Conservation (phyloP, 1,140 invertebrate genomes). For the Zaprionus inermis region DNA sequence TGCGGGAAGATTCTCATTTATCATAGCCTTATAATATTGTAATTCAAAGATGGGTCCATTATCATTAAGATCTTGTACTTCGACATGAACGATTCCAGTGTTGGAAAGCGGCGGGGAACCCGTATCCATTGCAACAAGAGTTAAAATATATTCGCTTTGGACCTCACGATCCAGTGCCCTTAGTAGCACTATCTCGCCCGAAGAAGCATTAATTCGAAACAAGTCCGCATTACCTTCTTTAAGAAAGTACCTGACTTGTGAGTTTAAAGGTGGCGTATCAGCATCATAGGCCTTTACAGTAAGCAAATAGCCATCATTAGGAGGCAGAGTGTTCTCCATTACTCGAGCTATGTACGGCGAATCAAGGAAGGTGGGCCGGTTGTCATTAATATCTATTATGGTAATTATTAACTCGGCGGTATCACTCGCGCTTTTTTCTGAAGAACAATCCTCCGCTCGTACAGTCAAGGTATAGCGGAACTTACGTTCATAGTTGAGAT, state of each 20-base stretch:
- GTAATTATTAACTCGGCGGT: slow-evolving; percentile 88
- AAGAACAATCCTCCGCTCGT: slow-evolving; percentile 92
- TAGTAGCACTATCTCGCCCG: slow-evolving; percentile 93
- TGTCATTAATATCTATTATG: slow-evolving; percentile 97
- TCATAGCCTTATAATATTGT: slow-evolving; percentile 90
- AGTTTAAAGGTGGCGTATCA: slow-evolving; percentile 95
- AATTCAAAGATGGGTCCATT: slow-evolving; percentile 93
- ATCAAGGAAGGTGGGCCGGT: slow-evolving; percentile 95
- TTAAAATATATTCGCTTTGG: slow-evolving; percentile 92
- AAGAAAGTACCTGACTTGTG: slow-evolving; percentile 95
- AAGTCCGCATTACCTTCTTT: slow-evolving; percentile 95
- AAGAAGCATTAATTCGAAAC: slow-evolving; percentile 94
- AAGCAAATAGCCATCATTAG: slow-evolving; percentile 90
- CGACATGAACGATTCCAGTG: slow-evolving; percentile 92
- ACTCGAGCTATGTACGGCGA: slow-evolving; percentile 96
- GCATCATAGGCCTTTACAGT: slow-evolving; percentile 94
- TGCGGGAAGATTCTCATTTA: slow-evolving; percentile 90
- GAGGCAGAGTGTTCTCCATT: slow-evolving; percentile 95
- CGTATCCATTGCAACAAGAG: slow-evolving; percentile 95
- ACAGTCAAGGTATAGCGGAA: slow-evolving; percentile 92
- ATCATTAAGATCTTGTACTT: slow-evolving; percentile 97
- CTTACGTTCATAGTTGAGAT: slow-evolving; percentile 95
- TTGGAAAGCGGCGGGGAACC: slow-evolving; percentile 95
- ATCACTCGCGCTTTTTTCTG: slow-evolving; percentile 85
- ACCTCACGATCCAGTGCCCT: slow-evolving; percentile 93